Percentiles rank a stretch among this genome's conserved stretches.
Evolutionary conservation across 1,140 invertebrate genomes (phyloP).

Genomic region (Euglossa dilemma): DNA sequence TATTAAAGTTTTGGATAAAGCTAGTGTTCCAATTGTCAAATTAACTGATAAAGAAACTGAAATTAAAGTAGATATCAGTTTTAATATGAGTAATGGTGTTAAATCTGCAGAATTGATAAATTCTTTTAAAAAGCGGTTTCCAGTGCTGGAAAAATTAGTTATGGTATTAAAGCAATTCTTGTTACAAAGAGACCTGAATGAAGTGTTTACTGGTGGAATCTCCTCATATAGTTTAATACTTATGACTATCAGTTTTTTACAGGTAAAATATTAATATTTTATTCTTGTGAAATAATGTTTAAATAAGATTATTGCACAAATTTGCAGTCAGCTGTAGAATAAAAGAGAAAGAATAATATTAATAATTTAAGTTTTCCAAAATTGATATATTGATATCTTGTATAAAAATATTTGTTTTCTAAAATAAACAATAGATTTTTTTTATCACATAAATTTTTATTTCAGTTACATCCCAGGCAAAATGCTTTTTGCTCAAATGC

Average conservation of each 20-base stretch:
- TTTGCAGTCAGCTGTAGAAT: not conserved
- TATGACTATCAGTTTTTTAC: conserved; percentile 98
- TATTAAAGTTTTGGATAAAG: conserved; percentile 98
- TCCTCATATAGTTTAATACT: conserved; percentile 99
- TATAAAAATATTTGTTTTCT: not conserved
- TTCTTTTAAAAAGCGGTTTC: conserved; percentile 90
- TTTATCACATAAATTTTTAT: conserved; percentile 25
- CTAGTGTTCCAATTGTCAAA: conserved; percentile 98
- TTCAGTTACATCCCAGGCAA: conserved; percentile 88
- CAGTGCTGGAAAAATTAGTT: conserved; percentile 95
- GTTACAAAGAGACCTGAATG: conserved; percentile 97
- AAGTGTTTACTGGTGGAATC: conserved; percentile 99
- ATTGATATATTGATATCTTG: not conserved
- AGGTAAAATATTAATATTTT: conserved; percentile 83
- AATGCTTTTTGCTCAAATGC: conserved; percentile 85
- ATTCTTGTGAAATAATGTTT: not conserved
- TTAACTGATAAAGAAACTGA: conserved; percentile 97
- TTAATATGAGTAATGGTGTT: conserved; percentile 98
- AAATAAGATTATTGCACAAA: not conserved
- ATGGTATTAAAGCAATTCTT: conserved; percentile 99
- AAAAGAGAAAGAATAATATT: not conserved
- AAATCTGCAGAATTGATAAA: conserved; percentile 98
- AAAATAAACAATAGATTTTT: not conserved
- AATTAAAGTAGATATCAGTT: conserved; percentile 98
- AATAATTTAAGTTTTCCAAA: not conserved